Evolutionary conservation across 2,113 vertebrate genomes (phyloP).

Genomic region (Eubucco bourcierii): DNA sequence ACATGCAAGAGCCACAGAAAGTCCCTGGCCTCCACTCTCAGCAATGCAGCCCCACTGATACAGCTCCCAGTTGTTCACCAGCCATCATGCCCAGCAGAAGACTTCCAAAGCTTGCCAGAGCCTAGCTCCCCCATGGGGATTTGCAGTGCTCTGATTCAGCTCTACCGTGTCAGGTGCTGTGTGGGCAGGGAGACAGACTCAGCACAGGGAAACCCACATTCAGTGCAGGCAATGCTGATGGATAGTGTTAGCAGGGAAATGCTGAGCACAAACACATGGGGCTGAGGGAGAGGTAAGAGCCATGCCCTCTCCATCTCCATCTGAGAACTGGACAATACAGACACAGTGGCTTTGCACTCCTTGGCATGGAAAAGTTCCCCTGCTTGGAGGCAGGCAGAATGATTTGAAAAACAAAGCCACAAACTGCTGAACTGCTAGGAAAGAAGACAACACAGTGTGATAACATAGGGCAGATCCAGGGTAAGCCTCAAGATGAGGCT

Average conservation of each 20-base stretch:
- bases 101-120: not conserved
- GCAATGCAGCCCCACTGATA: accelerated
- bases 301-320: not conserved
- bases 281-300: not conserved
- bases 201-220: not conserved
- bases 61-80: accelerated
- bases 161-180: not conserved
- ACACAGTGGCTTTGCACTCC: not conserved
- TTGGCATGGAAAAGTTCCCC: not conserved
- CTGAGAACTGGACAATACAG: not conserved
- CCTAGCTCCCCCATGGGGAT: not conserved
- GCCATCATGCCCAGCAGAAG: not conserved
- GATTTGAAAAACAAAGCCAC: not conserved
- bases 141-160: not conserved
- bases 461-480: not conserved
- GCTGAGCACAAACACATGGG: accelerated
- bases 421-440: not conserved
- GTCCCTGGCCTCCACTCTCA: not conserved
- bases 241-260: not conserved
- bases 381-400: not conserved
- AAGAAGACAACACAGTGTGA: not conserved
- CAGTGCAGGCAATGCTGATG: not conserved
- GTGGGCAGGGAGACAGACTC: conserved; percentile 46
- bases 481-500: not conserved
- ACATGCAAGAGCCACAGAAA: accelerated